Evolutionary conservation across 2,797 vertebrate species (phyloP).

Genomic region (Thunnus albacares): DNA sequence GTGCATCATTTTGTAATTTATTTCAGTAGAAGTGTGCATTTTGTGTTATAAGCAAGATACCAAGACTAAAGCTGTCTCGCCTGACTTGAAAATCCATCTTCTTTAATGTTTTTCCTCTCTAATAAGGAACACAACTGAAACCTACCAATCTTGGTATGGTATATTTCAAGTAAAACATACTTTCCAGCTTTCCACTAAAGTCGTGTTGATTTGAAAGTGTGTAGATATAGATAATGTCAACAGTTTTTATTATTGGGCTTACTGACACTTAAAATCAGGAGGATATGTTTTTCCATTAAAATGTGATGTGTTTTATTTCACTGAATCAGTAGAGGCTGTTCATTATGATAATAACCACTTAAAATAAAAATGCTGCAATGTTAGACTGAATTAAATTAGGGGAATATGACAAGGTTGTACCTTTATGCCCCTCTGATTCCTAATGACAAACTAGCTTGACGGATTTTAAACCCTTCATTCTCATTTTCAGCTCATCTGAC

Average conservation of each 20-base stretch:
- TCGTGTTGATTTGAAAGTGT: not conserved
- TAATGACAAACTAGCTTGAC: not conserved
- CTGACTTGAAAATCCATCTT: not conserved
- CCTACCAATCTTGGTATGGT: no score
- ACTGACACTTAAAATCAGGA: no score
- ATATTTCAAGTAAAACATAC: not conserved
- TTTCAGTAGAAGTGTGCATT: not conserved
- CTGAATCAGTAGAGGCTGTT: not conserved
- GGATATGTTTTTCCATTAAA: not conserved
- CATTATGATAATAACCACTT: not conserved
- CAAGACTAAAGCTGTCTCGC: not conserved
- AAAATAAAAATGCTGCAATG: not conserved
- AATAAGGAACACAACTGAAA: not conserved
- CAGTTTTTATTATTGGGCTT: not conserved
- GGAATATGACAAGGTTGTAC: not conserved
- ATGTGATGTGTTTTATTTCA: not conserved
- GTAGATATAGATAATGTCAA: not conserved
- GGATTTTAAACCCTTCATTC: slow-evolving; percentile 19
- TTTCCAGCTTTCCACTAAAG: not conserved
- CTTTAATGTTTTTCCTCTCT: not conserved
- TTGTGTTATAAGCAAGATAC: not conserved
- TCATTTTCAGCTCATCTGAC: slow-evolving; percentile 9
- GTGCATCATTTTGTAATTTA: slow-evolving; percentile 9
- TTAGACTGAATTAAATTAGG: slow-evolving; percentile 2
- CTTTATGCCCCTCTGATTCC: not conserved